phyloP scores from a whole-genome alignment of 1,140 invertebrate genomes.

The Metopolophium dirhodum region DNA sequence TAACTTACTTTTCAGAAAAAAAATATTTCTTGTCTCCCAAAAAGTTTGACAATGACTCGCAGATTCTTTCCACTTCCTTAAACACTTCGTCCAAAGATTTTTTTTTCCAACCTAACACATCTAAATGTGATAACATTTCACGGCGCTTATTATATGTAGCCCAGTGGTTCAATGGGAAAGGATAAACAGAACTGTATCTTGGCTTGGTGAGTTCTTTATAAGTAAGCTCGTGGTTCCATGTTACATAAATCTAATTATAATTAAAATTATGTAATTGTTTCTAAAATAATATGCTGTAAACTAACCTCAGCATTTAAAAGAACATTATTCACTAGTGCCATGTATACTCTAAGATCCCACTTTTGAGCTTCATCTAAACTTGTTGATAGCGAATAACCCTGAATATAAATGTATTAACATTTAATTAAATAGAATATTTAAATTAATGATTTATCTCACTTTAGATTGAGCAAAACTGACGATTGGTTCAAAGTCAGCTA shows the following conservation, averaged over 20 bases:
- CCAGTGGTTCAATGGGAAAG: slow-evolving; percentile 88
- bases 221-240: slow-evolving; percentile 82
- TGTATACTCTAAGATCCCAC: slow-evolving; percentile 93
- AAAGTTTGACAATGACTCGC: slow-evolving; percentile 81
- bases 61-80: slow-evolving; percentile 82
- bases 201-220: slow-evolving; percentile 81
- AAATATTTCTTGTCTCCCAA: slow-evolving; percentile 83
- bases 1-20: slow-evolving; percentile 67
- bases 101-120: slow-evolving; percentile 81
- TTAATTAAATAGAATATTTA: not conserved
- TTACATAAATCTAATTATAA: slow-evolving; percentile 75
- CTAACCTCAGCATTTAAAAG: slow-evolving; percentile 82
- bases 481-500: slow-evolving; percentile 90
- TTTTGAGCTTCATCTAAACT: slow-evolving; percentile 77
- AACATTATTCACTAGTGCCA: slow-evolving; percentile 86
- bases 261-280: slow-evolving; percentile 26
- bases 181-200: slow-evolving; percentile 87
- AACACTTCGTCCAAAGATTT: slow-evolving; percentile 67
- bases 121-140: slow-evolving; percentile 75
- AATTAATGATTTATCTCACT: slow-evolving; percentile 62
- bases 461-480: slow-evolving; percentile 87
- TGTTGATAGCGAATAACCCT: slow-evolving; percentile 68
- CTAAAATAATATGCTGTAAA: slow-evolving; percentile 29
- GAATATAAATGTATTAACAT: not conserved
- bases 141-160: slow-evolving; percentile 81